Percentiles rank a stretch among this genome's conserved stretches.
Evolutionary conservation across 1,140 invertebrate genomes (phyloP).

Genomic region (Choristoneura fumiferana): DNA sequence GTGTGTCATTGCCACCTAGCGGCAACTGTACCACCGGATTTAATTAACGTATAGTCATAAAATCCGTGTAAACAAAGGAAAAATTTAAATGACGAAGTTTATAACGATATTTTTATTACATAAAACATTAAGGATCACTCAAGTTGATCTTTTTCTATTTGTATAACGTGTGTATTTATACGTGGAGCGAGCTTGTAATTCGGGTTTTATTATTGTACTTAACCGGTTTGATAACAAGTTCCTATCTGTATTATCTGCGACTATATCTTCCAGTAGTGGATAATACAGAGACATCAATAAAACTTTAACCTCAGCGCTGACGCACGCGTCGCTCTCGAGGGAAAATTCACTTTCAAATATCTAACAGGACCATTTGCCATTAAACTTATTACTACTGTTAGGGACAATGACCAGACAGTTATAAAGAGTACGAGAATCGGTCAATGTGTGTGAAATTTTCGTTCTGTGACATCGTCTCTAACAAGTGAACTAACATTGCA

Average conservation of each 20-base stretch:
- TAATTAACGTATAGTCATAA: background rate
- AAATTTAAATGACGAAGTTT: conserved; percentile 6
- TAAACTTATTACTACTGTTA: background rate
- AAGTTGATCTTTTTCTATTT: background rate
- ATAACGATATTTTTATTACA: background rate
- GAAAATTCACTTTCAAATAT: conserved; percentile 1
- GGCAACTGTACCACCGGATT: too few species aligned
- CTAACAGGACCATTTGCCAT: conserved; percentile 1
- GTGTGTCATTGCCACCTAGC: too few species aligned
- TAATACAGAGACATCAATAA: conserved; percentile 5
- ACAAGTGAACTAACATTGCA: background rate
- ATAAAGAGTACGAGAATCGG: background rate
- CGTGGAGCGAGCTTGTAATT: background rate
- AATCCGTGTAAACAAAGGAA: background rate
- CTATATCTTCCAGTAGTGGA: background rate
- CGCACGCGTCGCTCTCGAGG: background rate
- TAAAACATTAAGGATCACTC: background rate
- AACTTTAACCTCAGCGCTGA: background rate
- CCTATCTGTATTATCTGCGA: background rate
- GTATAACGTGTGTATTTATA: background rate
- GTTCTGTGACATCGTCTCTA: background rate
- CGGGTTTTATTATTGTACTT: background rate
- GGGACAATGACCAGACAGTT: background rate
- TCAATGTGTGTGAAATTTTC: background rate
- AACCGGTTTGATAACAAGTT: conserved; percentile 14